These are phyloP conservation scores for Myripristis murdjan DNA, from an alignment of 2,797 vertebrate genomes.

Conservation along the genomic window DNA sequence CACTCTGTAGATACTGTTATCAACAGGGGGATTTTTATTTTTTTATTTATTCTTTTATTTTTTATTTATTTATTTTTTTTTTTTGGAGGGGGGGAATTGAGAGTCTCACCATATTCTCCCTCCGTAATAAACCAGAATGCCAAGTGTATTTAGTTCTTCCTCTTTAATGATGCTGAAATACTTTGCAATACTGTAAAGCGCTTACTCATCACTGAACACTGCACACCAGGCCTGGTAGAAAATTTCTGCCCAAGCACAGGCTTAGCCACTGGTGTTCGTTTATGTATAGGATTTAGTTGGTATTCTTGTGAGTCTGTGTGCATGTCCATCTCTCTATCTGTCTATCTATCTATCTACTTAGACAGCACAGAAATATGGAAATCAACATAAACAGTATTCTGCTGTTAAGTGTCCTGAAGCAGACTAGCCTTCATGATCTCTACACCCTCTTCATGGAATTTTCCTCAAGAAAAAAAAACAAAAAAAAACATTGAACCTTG, in stretches of 20 bases:
- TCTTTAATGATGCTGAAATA: conserved; percentile 10
- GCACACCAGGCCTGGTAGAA: too few species aligned
- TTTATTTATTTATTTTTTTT: too few species aligned
- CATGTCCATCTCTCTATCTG: conserved; percentile 13
- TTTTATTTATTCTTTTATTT: neutral
- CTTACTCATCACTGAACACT: too few species aligned
- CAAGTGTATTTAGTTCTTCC: conserved; percentile 40
- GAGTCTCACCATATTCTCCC: conserved; percentile 43
- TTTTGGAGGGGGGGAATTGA: too few species aligned
- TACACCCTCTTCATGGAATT: neutral
- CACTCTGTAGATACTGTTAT: conserved; percentile 52
- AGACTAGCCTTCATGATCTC: neutral
- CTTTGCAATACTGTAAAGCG: too few species aligned
- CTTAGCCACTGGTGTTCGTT: too few species aligned
- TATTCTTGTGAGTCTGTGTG: neutral
- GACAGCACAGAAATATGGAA: too few species aligned
- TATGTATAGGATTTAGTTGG: too few species aligned
- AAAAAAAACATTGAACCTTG: conserved; percentile 3
- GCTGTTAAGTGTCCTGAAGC: too few species aligned
- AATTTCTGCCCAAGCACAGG: too few species aligned
- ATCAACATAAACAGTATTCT: too few species aligned
- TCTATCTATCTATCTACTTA: conserved; percentile 9
- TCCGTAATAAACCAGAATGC: conserved; percentile 33
- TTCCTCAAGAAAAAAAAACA: too few species aligned
- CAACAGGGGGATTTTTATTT: conserved; percentile 45